Evolutionary conservation across 2,113 vertebrate species (phyloP).

Genomic region (Myocastor coypus): DNA sequence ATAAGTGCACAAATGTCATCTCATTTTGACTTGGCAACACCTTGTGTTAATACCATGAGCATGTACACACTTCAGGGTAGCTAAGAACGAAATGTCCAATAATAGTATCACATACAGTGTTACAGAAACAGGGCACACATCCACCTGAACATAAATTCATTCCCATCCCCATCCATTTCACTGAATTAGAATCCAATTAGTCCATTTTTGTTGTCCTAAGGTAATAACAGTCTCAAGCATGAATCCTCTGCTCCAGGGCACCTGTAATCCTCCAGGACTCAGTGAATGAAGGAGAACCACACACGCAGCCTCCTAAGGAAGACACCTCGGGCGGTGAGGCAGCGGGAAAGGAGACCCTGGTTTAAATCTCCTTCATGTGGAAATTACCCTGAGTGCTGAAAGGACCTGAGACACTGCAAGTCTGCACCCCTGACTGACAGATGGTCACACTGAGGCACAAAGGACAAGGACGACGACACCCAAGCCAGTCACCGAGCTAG

Average conservation of each 20-base stretch:
- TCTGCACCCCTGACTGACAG: neutral
- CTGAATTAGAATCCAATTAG: conserved; percentile 43
- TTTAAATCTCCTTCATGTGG: neutral
- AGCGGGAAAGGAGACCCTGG: neutral
- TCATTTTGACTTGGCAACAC: neutral
- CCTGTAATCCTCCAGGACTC: neutral
- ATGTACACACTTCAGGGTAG: neutral
- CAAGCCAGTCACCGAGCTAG: neutral
- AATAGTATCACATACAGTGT: neutral
- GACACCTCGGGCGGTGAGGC: neutral
- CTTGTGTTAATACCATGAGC: neutral
- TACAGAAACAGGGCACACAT: neutral
- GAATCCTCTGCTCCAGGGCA: neutral
- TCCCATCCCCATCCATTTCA: neutral
- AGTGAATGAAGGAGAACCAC: neutral
- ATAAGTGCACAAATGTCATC: neutral
- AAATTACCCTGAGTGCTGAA: neutral
- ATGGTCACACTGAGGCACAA: neutral
- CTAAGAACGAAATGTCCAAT: neutral
- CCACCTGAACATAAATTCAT: neutral
- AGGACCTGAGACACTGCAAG: neutral
- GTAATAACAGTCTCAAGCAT: neutral
- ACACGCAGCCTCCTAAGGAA: neutral
- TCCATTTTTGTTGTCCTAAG: too few relatives aligned
- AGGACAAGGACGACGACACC: neutral